A percentile compares a stretch with the other conserved stretches of the same genome.
Evolutionary conservation across 2,113 vertebrate species (phyloP).

Genomic region (Megalops atlanticus): DNA sequence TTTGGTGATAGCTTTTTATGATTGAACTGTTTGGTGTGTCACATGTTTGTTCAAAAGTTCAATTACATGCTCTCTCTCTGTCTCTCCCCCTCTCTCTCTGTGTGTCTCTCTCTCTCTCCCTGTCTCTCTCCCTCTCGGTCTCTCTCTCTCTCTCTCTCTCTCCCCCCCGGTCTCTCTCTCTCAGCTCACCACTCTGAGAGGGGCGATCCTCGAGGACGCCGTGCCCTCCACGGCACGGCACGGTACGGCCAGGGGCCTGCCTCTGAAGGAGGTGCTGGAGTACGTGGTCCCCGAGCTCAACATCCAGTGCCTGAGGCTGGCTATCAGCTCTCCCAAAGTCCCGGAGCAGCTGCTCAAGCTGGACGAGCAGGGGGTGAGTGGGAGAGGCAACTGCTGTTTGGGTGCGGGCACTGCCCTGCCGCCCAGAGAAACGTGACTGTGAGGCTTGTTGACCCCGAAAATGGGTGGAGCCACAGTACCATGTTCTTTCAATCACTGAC

Average conservation of each 20-base stretch:
- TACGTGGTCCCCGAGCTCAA: conserved; percentile 82
- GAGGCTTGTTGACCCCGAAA: too few relatives aligned
- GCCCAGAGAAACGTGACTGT: too few relatives aligned
- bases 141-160: not conserved
- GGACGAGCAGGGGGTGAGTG: conserved; percentile 81
- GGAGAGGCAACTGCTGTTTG: too few relatives aligned
- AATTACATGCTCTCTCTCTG: not conserved
- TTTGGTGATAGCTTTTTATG: too few relatives aligned
- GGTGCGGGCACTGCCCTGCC: too few relatives aligned
- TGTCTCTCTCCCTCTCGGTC: not conserved
- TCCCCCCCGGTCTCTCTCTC: not conserved
- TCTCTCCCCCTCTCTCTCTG: too few relatives aligned
- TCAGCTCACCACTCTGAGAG: conserved; percentile 80
- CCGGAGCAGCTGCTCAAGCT: conserved; percentile 80
- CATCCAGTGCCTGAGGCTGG: conserved; percentile 78
- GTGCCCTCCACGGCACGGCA: conserved; percentile 81
- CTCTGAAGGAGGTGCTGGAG: conserved; percentile 82
- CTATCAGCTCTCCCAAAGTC: conserved; percentile 75
- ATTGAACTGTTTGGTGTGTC: too few relatives aligned
- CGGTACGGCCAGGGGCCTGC: conserved; percentile 77
- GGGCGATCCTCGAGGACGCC: conserved; percentile 81
- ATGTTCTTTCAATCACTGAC: too few relatives aligned
- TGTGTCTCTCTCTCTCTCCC: too few relatives aligned
- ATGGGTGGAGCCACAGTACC: too few relatives aligned
- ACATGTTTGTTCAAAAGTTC: not conserved